A percentile compares a stretch with the other conserved stretches of the same genome.
Conservation (phyloP, 2,888 invertebrate genomes). For the Ellobium chinense region DNA sequence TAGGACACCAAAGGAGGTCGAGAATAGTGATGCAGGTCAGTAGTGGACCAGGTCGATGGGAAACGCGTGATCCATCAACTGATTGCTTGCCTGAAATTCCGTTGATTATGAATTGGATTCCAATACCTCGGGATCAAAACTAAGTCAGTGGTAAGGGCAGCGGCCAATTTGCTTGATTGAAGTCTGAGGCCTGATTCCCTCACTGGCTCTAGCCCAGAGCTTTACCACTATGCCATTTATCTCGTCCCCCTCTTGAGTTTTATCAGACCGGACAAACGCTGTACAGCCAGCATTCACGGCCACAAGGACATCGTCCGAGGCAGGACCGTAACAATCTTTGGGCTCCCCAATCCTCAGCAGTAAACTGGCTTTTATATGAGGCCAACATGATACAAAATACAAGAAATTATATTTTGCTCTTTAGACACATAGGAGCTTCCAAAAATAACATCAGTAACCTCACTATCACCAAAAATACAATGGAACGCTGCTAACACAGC, state of each 20-base stretch:
- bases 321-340: too few species aligned
- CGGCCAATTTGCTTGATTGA: constrained; percentile 42
- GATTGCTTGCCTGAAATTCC: constrained; percentile 29
- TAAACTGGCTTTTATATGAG: too few species aligned
- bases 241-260: background rate
- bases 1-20: background rate
- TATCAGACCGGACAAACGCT: constrained; percentile 1
- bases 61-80: constrained; percentile 33
- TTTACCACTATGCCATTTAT: background rate
- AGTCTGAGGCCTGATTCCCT: background rate
- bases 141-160: constrained; percentile 27
- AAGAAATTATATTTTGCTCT: too few species aligned
- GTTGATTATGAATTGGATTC: constrained; percentile 38
- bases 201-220: constrained; percentile 8
- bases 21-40: constrained; percentile 19
- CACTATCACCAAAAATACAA: too few species aligned
- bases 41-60: constrained; percentile 24
- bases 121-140: constrained; percentile 25
- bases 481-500: too few species aligned
- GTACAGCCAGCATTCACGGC: constrained; percentile 2
- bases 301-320: background rate
- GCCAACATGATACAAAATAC: too few species aligned
- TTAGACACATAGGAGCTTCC: too few species aligned
- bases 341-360: too few species aligned
- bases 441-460: too few species aligned